phyloP scores from a whole-genome alignment of 2,797 vertebrate species.

The Cheirogaleus major region DNA sequence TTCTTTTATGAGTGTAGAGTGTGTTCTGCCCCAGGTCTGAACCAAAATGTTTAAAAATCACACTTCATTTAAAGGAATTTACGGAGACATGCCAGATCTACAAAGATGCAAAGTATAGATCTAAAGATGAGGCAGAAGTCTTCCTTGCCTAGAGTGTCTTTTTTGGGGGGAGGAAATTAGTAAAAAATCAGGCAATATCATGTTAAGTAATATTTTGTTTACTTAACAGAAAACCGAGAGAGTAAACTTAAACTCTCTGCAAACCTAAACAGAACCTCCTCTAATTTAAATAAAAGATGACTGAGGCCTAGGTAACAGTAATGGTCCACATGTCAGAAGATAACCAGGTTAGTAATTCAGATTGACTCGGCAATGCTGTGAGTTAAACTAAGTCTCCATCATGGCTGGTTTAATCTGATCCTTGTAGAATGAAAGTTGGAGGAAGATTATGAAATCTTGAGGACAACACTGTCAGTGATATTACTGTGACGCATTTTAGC shows the following conservation, averaged over 20 bases:
- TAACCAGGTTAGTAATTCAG: not conserved
- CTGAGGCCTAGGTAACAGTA: not conserved
- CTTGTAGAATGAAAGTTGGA: not conserved
- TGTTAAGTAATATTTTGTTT: not conserved
- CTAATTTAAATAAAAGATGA: constrained; percentile 19
- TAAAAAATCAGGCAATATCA: not conserved
- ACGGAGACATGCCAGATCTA: not conserved
- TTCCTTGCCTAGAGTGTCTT: not conserved
- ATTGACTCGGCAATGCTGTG: not conserved
- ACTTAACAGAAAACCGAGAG: not conserved
- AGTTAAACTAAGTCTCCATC: not conserved
- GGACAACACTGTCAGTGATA: not conserved
- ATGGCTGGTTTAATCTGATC: not conserved
- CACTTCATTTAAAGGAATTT: constrained; percentile 43
- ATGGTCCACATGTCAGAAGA: not conserved
- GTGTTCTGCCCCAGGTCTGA: constrained; percentile 44
- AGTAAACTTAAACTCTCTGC: constrained; percentile 17
- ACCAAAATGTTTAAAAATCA: constrained; percentile 55
- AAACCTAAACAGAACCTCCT: not conserved
- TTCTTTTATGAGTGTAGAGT: constrained; percentile 52
- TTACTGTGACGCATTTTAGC: not conserved
- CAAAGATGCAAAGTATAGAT: not conserved
- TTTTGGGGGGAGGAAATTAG: not conserved
- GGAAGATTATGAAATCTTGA: not conserved
- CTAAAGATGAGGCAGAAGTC: not conserved